Percentiles rank a stretch among this genome's conserved stretches.
These are phyloP conservation scores for Istiophorus platypterus DNA, from an alignment of 2,113 vertebrate species.

Conservation along the genomic window DNA sequence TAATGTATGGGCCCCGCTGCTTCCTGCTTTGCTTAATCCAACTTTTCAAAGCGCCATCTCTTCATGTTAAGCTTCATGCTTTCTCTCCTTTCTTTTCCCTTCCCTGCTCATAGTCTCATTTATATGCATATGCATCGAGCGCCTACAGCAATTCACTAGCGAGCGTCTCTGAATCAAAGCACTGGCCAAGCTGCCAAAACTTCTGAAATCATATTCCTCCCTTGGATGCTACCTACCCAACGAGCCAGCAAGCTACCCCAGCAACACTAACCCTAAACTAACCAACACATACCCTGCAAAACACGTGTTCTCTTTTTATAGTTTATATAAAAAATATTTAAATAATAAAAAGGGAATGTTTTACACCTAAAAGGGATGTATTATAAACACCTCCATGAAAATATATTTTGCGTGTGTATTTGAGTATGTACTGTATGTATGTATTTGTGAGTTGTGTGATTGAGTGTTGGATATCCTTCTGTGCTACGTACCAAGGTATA, in stretches of 20 bases:
- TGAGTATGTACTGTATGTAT: not conserved
- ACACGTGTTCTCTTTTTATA: conserved; percentile 30
- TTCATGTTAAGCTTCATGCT: conserved; percentile 76
- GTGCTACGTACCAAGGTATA: not conserved
- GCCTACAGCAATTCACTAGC: conserved; percentile 77
- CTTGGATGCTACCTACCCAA: conserved; percentile 46
- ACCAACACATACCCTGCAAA: conserved; percentile 19
- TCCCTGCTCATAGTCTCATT: conserved; percentile 67
- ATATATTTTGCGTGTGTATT: conserved; percentile 6
- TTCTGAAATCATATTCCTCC: conserved; percentile 50
- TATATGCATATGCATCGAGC: conserved; percentile 78
- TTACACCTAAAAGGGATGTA: not conserved
- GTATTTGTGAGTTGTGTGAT: not conserved
- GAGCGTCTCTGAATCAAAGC: conserved; percentile 67
- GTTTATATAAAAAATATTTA: conserved; percentile 32
- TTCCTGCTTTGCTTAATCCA: conserved; percentile 80
- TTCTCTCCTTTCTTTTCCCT: conserved; percentile 59
- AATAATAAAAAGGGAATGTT: conserved; percentile 28
- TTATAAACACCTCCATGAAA: conserved; percentile 17
- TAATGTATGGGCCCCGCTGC: conserved; percentile 48
- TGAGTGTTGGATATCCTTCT: not conserved
- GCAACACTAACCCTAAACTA: conserved; percentile 35
- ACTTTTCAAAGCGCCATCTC: conserved; percentile 67
- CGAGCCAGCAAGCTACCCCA: conserved; percentile 32
- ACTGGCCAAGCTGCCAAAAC: conserved; percentile 61